Percentiles rank a stretch among this genome's conserved stretches.
Evolutionary conservation across 2,888 invertebrate species (phyloP).

Genomic region (Rhagium mordax): DNA sequence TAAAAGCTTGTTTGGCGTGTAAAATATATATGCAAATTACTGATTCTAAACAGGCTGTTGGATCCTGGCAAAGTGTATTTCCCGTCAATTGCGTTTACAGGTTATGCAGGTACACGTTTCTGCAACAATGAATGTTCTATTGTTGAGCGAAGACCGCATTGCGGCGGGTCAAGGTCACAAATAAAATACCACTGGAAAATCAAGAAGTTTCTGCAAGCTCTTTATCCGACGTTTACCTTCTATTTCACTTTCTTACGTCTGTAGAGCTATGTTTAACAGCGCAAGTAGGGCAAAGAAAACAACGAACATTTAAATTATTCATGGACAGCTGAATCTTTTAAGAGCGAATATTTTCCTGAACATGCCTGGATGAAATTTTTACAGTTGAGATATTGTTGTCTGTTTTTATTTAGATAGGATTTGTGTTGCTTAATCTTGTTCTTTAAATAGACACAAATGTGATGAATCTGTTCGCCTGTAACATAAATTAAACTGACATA

Average conservation of each 20-base stretch:
- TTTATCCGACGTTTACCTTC: background rate
- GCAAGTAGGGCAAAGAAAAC: background rate
- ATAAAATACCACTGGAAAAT: slow-evolving; percentile 1
- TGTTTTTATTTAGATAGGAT: background rate
- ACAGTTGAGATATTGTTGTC: background rate
- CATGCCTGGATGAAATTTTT: background rate
- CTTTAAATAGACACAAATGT: too few species aligned
- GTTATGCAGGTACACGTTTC: slow-evolving; percentile 10
- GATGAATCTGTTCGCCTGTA: too few species aligned
- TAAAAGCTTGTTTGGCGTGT: background rate
- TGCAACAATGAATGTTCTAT: slow-evolving; percentile 15
- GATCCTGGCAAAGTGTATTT: background rate
- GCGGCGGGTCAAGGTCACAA: slow-evolving; percentile 14
- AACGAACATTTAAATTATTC: background rate
- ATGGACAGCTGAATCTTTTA: background rate
- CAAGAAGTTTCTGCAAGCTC: background rate
- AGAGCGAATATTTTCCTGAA: background rate
- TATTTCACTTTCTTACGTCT: background rate
- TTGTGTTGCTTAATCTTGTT: too few species aligned
- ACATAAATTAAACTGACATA: too few species aligned
- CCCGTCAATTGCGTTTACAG: background rate
- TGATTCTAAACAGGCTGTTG: background rate
- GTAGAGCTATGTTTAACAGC: background rate
- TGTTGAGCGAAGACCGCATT: slow-evolving; percentile 23
- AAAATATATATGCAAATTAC: background rate